Percentiles rank a stretch among this genome's conserved stretches.
Conservation (phyloP, 1,140 invertebrate species). For the Solenopsis invicta region DNA sequence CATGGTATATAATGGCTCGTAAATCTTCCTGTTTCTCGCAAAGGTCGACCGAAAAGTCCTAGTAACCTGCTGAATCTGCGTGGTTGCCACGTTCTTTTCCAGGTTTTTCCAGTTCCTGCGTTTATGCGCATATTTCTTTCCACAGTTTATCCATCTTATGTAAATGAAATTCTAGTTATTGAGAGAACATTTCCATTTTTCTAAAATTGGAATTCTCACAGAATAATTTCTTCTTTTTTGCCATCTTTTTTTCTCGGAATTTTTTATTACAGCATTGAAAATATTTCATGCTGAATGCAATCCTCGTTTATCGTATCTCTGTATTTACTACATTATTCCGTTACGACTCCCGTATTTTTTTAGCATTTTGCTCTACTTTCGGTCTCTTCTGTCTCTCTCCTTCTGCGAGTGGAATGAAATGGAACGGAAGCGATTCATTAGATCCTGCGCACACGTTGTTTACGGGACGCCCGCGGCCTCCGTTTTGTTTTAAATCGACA, state of each 20-base stretch:
- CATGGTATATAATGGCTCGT: constrained; percentile 68
- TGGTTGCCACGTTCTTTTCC: neutral
- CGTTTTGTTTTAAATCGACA: constrained; percentile 82
- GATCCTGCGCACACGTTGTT: constrained; percentile 59
- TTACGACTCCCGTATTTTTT: neutral
- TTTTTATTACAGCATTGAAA: neutral
- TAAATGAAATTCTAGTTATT: neutral
- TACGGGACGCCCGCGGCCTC: constrained; percentile 67
- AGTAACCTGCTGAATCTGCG: neutral
- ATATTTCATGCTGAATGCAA: neutral
- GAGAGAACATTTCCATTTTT: neutral
- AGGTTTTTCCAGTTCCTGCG: neutral
- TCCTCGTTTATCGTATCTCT: neutral
- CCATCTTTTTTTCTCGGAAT: neutral
- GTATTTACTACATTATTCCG: neutral
- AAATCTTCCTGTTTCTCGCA: constrained; percentile 69
- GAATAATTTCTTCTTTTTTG: neutral
- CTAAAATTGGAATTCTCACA: neutral
- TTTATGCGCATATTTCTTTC: neutral
- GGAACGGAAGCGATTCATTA: constrained; percentile 69
- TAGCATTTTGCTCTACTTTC: neutral
- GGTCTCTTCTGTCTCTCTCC: neutral
- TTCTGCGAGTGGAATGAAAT: constrained; percentile 6
- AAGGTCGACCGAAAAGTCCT: constrained; percentile 40
- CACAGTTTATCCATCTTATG: neutral